Evolutionary conservation across 2,113 vertebrate species (phyloP).

Genomic region (Prinia subflava): DNA sequence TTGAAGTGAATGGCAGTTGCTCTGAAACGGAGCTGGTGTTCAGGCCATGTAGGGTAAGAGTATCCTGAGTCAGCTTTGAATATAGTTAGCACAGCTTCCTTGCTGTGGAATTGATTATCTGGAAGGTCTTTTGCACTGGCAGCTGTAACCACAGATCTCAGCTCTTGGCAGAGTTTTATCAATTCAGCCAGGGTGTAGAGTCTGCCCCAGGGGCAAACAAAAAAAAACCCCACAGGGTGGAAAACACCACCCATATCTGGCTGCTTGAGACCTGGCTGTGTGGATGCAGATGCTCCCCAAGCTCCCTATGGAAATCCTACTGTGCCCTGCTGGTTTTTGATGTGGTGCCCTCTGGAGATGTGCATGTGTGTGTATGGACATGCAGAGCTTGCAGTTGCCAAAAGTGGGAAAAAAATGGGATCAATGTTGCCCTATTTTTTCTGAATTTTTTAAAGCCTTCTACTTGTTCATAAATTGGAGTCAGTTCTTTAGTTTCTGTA

Average conservation of each 20-base stretch:
- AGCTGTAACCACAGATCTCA: neutral
- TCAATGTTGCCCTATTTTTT: no score
- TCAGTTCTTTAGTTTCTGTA: no score
- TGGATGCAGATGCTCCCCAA: neutral
- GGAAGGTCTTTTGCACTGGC: neutral
- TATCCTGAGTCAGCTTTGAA: neutral
- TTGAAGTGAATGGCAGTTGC: neutral
- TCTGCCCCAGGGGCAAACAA: rapidly evolving
- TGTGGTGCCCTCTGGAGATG: neutral
- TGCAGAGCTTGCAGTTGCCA: neutral
- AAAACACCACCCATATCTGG: neutral
- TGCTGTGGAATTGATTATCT: neutral
- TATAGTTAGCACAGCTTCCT: neutral
- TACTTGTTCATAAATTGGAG: no score
- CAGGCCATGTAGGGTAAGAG: neutral
- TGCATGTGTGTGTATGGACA: rapidly evolving
- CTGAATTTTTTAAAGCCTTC: no score
- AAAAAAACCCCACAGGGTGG: rapidly evolving
- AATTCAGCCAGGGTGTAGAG: neutral
- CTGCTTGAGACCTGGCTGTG: neutral
- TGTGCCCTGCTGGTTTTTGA: neutral
- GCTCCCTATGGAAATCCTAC: neutral
- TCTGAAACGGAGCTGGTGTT: neutral
- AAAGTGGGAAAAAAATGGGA: neutral
- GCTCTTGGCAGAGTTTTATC: neutral